Conservation (phyloP, 2,888 invertebrate genomes). For the Cosmorhoe ocellata region DNA sequence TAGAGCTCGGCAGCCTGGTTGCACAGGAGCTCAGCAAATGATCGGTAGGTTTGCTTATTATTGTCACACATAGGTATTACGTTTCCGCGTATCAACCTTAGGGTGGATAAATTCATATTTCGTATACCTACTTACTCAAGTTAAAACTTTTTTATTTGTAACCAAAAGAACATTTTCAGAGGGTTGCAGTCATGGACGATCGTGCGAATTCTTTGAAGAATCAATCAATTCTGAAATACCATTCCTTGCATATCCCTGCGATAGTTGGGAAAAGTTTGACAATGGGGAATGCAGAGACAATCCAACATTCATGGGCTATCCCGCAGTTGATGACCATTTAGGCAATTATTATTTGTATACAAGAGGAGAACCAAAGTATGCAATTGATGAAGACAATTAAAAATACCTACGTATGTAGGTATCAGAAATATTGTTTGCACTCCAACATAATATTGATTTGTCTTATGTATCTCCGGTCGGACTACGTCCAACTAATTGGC, state of each 20-base stretch:
- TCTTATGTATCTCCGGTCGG: too few relatives aligned
- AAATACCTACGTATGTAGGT: background rate
- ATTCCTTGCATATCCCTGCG: slow-evolving; percentile 83
- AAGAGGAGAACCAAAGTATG: slow-evolving; percentile 78
- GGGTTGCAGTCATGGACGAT: slow-evolving; percentile 87
- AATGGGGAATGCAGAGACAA: slow-evolving; percentile 62
- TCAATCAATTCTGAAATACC: slow-evolving; percentile 81
- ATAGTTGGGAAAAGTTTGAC: slow-evolving; percentile 73
- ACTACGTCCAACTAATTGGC: too few relatives aligned
- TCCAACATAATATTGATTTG: too few relatives aligned
- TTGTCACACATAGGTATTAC: too few relatives aligned
- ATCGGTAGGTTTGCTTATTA: slow-evolving; percentile 46
- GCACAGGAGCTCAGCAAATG: slow-evolving; percentile 70
- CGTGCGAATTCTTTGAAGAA: slow-evolving; percentile 84
- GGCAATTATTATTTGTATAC: slow-evolving; percentile 85
- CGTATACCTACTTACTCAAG: too few relatives aligned
- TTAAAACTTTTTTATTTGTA: background rate
- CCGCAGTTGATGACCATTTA: slow-evolving; percentile 43
- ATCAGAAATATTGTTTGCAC: too few relatives aligned
- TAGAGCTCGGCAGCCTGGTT: slow-evolving; percentile 85
- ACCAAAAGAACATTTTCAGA: slow-evolving; percentile 63
- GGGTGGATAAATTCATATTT: too few relatives aligned
- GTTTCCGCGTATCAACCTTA: too few relatives aligned
- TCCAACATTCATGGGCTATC: slow-evolving; percentile 81
- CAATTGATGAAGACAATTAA: slow-evolving; percentile 48